Conservation (phyloP, 2,113 vertebrate species). For the Prunella fulvescens region DNA sequence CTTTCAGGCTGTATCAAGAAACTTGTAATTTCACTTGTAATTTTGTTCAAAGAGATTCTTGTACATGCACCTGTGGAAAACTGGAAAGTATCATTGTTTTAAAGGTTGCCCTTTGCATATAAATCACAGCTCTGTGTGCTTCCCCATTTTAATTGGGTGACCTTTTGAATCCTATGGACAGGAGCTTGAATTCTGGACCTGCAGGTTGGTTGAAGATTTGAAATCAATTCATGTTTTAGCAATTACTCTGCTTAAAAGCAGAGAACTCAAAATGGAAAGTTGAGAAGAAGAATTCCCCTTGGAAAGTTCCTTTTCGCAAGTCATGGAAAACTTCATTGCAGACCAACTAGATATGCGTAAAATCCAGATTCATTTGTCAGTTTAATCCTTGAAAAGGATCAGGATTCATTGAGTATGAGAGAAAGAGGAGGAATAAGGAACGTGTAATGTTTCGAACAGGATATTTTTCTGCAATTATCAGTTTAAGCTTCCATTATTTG, state of each 20-base stretch:
- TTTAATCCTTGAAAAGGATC: slow-evolving; percentile 12
- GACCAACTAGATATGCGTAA: background rate
- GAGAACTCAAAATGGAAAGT: background rate
- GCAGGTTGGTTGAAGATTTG: slow-evolving; percentile 56
- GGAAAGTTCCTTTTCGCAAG: background rate
- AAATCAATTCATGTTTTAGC: slow-evolving; percentile 65
- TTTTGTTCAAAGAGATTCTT: slow-evolving; percentile 46
- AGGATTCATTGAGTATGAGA: slow-evolving; percentile 31
- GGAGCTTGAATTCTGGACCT: slow-evolving; percentile 72
- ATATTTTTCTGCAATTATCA: slow-evolving; percentile 68
- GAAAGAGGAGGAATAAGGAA: background rate
- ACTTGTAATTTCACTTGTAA: slow-evolving; percentile 31
- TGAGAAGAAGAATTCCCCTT: background rate
- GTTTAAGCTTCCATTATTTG: slow-evolving; percentile 72
- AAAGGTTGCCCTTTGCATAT: slow-evolving; percentile 77
- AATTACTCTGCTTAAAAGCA: slow-evolving; percentile 21
- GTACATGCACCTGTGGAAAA: slow-evolving; percentile 55
- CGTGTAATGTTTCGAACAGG: slow-evolving; percentile 6
- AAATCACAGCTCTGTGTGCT: slow-evolving; percentile 66
- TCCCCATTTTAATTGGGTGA: slow-evolving; percentile 76
- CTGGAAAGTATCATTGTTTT: slow-evolving; percentile 48
- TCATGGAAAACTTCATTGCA: background rate
- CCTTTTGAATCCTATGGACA: slow-evolving; percentile 72
- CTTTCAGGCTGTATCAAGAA: slow-evolving; percentile 38
- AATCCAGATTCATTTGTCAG: slow-evolving; percentile 9